Base-by-base conservation (phyloP, 2,797 vertebrate genomes). In the Sebastes hubbsi region DNA sequence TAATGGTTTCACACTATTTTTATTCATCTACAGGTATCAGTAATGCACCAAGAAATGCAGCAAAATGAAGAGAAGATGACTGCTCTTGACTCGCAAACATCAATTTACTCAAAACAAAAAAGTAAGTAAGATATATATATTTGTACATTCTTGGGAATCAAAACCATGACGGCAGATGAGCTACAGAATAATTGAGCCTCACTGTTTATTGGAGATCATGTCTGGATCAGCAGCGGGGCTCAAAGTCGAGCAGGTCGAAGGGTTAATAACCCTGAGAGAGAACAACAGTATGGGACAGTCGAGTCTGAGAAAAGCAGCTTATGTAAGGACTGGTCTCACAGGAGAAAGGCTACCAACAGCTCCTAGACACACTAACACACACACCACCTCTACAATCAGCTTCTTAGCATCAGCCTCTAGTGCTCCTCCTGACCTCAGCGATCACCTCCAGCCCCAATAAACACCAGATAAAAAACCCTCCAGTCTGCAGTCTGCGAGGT, bases 281-380 rank as follows among this genome's bases (percentile, higher is more conserved):
- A 75, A 62, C 76, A 63, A 60, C 58, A 49, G 80, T 62, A 42
- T 78, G 66, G 59, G 82, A 88, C 29, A 49, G 34, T 24, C 13
- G 12, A 85, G 77, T 85, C 83, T 80, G 83, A 91, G 92, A 90
- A 89, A 82, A 90, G 68, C 60, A 36, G 77, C 73, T 87, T 61
- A 83, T 49, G 73, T 72, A 66, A 27, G 49, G 20, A 59, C n/a
- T 22, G 60, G 75, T 88, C 82, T 72, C 81, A 49, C 3, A 78
- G 72, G 77, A 77, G 30, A 68, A 42, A 34, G 42, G 25, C 67
- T 18, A 46, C 64, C 8, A n/a, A 59, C 8, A 62, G 11, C 38
- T 55, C 42, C 14, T 22, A 42, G 8, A 80, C 38, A 38, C 13
- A 70, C 65, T 20, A 20, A 24, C 49, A 52, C 27, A 29, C 27